Percentiles rank a stretch among this genome's conserved stretches.
Conservation (phyloP, 1,140 invertebrate genomes). For the Trichonephila clavipes region DNA sequence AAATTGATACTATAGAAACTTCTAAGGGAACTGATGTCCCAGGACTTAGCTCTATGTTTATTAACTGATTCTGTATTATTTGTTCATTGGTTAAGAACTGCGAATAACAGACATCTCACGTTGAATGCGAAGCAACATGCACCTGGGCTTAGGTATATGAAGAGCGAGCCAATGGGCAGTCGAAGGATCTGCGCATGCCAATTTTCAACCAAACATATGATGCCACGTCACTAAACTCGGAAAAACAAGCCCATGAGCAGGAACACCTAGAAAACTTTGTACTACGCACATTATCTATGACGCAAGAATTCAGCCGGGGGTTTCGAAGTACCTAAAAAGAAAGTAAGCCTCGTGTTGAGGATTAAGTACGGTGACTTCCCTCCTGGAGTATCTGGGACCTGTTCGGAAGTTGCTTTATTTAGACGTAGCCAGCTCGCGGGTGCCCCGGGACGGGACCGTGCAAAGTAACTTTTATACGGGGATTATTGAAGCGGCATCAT, state of each 20-base stretch:
- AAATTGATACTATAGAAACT: too few relatives aligned
- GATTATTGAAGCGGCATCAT: too few relatives aligned
- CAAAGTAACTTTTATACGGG: too few relatives aligned
- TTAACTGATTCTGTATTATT: not conserved
- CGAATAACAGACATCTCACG: constrained; percentile 36
- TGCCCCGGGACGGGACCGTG: too few relatives aligned
- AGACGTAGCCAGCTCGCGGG: too few relatives aligned
- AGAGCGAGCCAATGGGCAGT: not conserved
- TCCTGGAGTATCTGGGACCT: not conserved
- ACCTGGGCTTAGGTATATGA: constrained; percentile 47
- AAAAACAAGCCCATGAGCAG: constrained; percentile 12
- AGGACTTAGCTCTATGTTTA: not conserved
- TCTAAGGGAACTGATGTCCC: not conserved
- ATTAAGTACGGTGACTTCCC: not conserved
- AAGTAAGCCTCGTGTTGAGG: not conserved
- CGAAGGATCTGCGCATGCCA: not conserved
- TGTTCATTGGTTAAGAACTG: constrained; percentile 35
- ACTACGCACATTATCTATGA: constrained; percentile 32
- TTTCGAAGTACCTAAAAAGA: constrained; percentile 15
- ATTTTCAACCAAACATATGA: not conserved
- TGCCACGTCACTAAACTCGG: constrained; percentile 10
- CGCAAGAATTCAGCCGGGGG: constrained; percentile 41
- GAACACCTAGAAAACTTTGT: constrained; percentile 10
- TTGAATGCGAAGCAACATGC: constrained; percentile 48
- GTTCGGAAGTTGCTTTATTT: too few relatives aligned